Percentiles rank a stretch among this genome's conserved stretches.
Conservation (phyloP, 1,140 invertebrate genomes). For the Drosophila obscura region DNA sequence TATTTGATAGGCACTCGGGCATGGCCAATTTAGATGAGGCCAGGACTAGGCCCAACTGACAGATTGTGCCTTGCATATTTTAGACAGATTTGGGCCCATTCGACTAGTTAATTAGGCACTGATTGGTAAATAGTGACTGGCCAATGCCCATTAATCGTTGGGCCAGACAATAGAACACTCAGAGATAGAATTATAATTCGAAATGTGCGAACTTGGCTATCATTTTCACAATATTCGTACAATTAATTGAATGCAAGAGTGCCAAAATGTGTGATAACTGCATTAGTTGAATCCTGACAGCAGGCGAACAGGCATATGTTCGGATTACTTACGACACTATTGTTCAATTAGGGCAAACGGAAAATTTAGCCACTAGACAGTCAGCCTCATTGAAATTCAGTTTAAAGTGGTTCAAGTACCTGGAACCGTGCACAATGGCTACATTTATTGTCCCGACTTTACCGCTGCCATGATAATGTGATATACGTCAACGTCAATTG, state of each 20-base stretch:
- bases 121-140: slow-evolving; percentile 48
- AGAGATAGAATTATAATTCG: too few relatives aligned
- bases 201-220: too few relatives aligned
- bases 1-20: slow-evolving; percentile 58
- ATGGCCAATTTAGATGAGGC: slow-evolving; percentile 7
- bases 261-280: too few relatives aligned
- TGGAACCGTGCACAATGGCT: slow-evolving; percentile 43
- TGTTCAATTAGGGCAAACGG: background rate
- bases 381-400: slow-evolving; percentile 36
- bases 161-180: background rate
- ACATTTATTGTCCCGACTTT: slow-evolving; percentile 74
- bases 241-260: too few relatives aligned
- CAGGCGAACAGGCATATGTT: too few relatives aligned
- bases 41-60: slow-evolving; percentile 35
- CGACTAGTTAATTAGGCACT: slow-evolving; percentile 70
- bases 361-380: background rate
- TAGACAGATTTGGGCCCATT: slow-evolving; percentile 54
- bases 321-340: too few relatives aligned
- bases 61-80: slow-evolving; percentile 73
- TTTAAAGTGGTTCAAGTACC: slow-evolving; percentile 65
- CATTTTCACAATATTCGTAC: too few relatives aligned
- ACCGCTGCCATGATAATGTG: slow-evolving; percentile 75
- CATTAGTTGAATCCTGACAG: too few relatives aligned
- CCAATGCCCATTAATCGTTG: slow-evolving; percentile 25
- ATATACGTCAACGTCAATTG: slow-evolving; percentile 80